Base-by-base conservation (phyloP, 2,797 vertebrate species). In the Heliangelus exortis region DNA sequence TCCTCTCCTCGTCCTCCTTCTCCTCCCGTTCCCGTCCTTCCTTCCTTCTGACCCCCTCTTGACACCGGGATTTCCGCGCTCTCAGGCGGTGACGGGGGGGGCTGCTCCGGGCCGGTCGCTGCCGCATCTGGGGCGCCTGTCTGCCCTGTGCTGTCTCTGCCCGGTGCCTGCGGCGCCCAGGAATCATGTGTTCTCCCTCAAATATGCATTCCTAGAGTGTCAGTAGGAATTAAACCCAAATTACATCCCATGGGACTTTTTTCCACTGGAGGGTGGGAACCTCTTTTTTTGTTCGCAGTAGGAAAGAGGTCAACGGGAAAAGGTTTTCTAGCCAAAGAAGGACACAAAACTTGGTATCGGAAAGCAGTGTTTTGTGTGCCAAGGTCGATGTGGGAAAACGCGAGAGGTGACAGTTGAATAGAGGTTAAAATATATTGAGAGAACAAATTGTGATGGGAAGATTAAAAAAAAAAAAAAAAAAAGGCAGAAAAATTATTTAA, bases 221-320 rank as follows among this genome's bases (percentile, higher is more conserved):
- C 26, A 26, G 25, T 5, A 29, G n/a, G n/a, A 26, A 11, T 12
- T 7, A 15, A 14, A 2, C 25, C 2, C 5, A 2, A 4, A 1
- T 26, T 7, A 1, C 6, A 0, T 15, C 4, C 41, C 7, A 3
- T 1, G 5, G 29, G 33, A 17, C 39, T 4, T 10, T 45, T 31
- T 57, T 10, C 20, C 9, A 4, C 39, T 7, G 31, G 10, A 10
- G 15, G n/a, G 15, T 1, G 4, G 34, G 10, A 20, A 12, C 53
- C 19, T 29, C 19, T 29, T 48, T 59, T 15, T 5, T 19, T 34
- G n/a, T 33, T 45, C 7, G 34, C 29, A 15, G 41, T 25, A 1
- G 41, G 17, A 15, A 2, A 50, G 14, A 7, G 10, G 10, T 9
- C 29, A 10, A 18, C 17, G 50, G 7, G 3, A 31, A 7, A 5